These are phyloP conservation scores for Parazoanthus darwini DNA, from an alignment of 92 coral and sea anemone species.

Conservation along the genomic window DNA sequence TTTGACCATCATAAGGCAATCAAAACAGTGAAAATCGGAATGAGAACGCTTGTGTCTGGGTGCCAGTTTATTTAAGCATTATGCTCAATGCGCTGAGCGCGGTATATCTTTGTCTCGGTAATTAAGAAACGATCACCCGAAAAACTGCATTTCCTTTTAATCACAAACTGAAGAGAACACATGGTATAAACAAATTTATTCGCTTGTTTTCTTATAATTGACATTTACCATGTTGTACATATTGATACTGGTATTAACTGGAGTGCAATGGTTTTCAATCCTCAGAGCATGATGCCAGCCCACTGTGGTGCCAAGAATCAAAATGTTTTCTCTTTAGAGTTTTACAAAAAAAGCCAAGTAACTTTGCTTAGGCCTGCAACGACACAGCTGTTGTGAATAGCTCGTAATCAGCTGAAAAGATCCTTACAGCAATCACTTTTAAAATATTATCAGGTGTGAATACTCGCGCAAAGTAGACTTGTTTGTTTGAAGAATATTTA, in stretches of 20 bases:
- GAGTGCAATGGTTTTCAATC: background rate
- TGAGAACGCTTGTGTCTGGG: conserved; percentile 31
- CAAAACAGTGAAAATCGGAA: conserved; percentile 31
- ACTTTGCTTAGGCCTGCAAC: background rate
- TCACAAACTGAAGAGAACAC: conserved; percentile 31
- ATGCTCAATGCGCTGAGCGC: background rate
- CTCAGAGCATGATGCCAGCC: background rate
- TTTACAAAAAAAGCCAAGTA: background rate
- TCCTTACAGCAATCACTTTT: conserved; percentile 15
- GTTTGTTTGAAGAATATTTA: conserved; percentile 26
- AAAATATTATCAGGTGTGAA: conserved; percentile 44
- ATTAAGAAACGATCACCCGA: conserved; percentile 41
- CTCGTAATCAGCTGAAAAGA: conserved; percentile 8
- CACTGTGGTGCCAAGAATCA: background rate
- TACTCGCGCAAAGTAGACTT: background rate
- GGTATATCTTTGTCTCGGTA: conserved; percentile 14
- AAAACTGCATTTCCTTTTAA: conserved; percentile 25
- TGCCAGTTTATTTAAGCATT: conserved; percentile 46
- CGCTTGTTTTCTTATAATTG: conserved; percentile 11
- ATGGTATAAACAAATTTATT: background rate
- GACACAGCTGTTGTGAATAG: conserved; percentile 19
- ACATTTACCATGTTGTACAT: conserved; percentile 21
- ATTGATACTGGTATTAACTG: background rate
- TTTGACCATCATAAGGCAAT: conserved; percentile 46
- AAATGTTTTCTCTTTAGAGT: background rate